Evolutionary conservation across 2,888 invertebrate genomes (phyloP).

Genomic region (Galeruca laticollis): DNA sequence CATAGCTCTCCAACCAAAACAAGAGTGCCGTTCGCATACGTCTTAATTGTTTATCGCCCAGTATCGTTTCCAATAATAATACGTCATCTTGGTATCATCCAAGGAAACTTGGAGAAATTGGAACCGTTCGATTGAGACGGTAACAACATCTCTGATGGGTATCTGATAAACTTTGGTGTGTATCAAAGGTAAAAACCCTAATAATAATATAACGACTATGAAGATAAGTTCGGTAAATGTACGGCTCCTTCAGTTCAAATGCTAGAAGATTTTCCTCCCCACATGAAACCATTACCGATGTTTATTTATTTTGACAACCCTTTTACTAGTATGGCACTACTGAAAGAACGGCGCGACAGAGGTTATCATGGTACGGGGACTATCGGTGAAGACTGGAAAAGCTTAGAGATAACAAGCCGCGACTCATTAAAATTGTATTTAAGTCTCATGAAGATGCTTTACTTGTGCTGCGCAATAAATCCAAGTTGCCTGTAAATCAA

Average conservation of each 20-base stretch:
- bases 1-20: too few relatives aligned
- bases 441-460: too few relatives aligned
- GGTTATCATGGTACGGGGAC: slow-evolving; percentile 29
- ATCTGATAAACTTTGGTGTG: slow-evolving; percentile 38
- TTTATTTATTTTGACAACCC: slow-evolving; percentile 40
- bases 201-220: slow-evolving; percentile 20
- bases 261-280: slow-evolving; percentile 5
- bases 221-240: slow-evolving; percentile 28
- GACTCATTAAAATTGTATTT: too few relatives aligned
- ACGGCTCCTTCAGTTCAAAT: slow-evolving; percentile 29
- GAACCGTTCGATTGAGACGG: too few relatives aligned
- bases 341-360: slow-evolving; percentile 17
- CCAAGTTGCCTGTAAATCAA: slow-evolving; percentile 6
- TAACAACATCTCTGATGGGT: slow-evolving; percentile 28
- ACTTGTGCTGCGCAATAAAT: too few relatives aligned
- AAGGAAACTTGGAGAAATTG: too few relatives aligned
- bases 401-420: too few relatives aligned
- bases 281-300: slow-evolving; percentile 23
- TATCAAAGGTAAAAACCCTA: slow-evolving; percentile 42
- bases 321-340: slow-evolving; percentile 32
- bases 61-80: too few relatives aligned
- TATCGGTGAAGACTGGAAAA: slow-evolving; percentile 25
- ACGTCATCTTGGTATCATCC: too few relatives aligned
- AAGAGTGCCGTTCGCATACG: too few relatives aligned
- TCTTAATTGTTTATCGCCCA: too few relatives aligned